Conservation (phyloP, 2,797 vertebrate genomes). For the Sebastes goodei region DNA sequence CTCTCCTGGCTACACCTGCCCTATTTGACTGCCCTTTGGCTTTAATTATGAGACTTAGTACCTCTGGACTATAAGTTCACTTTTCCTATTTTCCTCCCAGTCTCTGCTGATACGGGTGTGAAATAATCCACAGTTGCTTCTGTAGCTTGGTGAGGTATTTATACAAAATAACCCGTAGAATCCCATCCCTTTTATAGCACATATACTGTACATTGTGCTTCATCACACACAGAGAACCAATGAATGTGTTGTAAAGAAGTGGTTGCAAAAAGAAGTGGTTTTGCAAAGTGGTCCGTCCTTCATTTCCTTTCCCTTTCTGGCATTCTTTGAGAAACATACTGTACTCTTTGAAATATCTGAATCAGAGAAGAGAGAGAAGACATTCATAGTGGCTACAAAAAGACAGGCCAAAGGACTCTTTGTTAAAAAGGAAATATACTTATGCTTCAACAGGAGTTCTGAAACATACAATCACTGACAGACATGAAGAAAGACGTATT, state of each 20-base stretch:
- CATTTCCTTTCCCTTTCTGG: not conserved
- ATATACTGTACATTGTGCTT: not conserved
- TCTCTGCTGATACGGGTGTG: not conserved
- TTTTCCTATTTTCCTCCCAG: not conserved
- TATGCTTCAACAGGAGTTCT: not conserved
- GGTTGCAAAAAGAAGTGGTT: not conserved
- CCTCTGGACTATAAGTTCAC: constrained; percentile 8
- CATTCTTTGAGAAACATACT: not conserved
- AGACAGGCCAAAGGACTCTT: not conserved
- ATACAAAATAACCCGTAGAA: not conserved
- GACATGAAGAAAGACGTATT: not conserved
- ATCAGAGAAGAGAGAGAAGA: not conserved
- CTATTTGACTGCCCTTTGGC: constrained; percentile 59
- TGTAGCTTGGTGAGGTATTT: constrained; percentile 5
- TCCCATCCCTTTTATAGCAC: not conserved
- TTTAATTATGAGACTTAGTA: constrained; percentile 48
- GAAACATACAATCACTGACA: not conserved
- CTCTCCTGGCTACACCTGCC: constrained; percentile 41
- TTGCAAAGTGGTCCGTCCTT: not conserved
- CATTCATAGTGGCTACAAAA: not conserved
- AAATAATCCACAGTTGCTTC: constrained; percentile 24
- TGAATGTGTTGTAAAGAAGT: not conserved
- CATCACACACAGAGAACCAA: not conserved
- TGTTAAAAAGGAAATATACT: not conserved
- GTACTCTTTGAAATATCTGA: not conserved